These are phyloP conservation scores for Agrypnus murinus DNA, from an alignment of 2,888 invertebrate genomes.

Conservation along the genomic window DNA sequence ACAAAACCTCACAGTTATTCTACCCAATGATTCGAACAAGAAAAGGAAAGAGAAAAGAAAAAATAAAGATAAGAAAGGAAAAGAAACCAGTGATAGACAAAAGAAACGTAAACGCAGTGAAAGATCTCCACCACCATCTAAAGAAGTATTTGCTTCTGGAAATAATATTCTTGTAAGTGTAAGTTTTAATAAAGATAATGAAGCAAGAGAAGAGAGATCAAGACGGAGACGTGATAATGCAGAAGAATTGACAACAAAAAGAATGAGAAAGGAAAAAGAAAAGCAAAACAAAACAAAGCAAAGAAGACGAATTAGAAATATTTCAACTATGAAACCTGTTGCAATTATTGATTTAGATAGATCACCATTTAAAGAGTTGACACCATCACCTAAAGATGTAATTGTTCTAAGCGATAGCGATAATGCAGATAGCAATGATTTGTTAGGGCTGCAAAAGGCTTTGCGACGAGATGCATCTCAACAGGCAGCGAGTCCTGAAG, in stretches of 20 bases:
- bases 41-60: constrained; percentile 71
- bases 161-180: constrained; percentile 95
- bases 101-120: constrained; percentile 69
- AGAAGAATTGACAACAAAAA: constrained; percentile 65
- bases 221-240: constrained; percentile 68
- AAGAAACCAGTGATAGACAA: constrained; percentile 63
- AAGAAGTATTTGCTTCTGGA: constrained; percentile 94
- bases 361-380: constrained; percentile 88
- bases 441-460: constrained; percentile 54
- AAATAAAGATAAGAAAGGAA: constrained; percentile 69
- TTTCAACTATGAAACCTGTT: constrained; percentile 79
- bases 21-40: constrained; percentile 75
- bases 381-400: constrained; percentile 86
- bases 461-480: constrained; percentile 58
- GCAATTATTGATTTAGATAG: constrained; percentile 90
- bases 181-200: constrained; percentile 85
- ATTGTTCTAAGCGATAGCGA: constrained; percentile 91
- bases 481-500: constrained; percentile 65
- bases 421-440: constrained; percentile 64
- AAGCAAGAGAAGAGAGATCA: constrained; percentile 65
- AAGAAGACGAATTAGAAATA: constrained; percentile 66
- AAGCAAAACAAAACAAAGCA: constrained; percentile 53
- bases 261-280: constrained; percentile 68
- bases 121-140: constrained; percentile 80
- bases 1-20: constrained; percentile 76